These are phyloP conservation scores for Myodes glareolus DNA, from an alignment of 2,113 vertebrate genomes.

Conservation along the genomic window DNA sequence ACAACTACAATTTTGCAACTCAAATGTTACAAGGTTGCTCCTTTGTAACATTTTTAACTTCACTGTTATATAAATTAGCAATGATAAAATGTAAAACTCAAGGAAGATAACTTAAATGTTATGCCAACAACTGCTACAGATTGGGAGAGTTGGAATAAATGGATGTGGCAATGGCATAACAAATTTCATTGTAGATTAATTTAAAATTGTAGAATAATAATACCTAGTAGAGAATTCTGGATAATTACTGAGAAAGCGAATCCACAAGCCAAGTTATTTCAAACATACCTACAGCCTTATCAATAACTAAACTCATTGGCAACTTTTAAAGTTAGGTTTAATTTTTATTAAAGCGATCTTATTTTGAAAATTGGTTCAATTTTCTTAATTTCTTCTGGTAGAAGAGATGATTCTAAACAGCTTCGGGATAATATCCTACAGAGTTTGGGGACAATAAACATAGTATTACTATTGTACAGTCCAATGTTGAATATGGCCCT, in stretches of 20 bases:
- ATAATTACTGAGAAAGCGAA: not conserved
- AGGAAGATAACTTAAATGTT: not conserved
- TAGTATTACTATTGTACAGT: not conserved
- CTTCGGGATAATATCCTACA: no score
- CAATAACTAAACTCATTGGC: not conserved
- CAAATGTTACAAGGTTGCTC: not conserved
- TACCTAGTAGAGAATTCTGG: no score
- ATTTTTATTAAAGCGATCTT: not conserved
- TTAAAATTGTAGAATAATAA: not conserved
- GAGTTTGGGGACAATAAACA: no score
- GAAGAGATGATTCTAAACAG: not conserved
- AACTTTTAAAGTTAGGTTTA: no score
- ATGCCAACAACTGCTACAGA: no score
- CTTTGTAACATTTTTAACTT: not conserved
- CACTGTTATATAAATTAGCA: not conserved
- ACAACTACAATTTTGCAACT: not conserved
- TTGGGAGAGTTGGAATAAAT: not conserved
- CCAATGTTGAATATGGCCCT: not conserved
- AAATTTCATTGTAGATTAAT: not conserved
- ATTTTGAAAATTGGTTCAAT: not conserved
- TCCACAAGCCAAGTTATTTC: not conserved
- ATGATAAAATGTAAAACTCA: not conserved
- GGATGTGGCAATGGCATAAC: not conserved
- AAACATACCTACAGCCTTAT: not conserved
- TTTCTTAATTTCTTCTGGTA: not conserved